Conservation (phyloP, 2,113 vertebrate species). For the Periophthalmus modestus region DNA sequence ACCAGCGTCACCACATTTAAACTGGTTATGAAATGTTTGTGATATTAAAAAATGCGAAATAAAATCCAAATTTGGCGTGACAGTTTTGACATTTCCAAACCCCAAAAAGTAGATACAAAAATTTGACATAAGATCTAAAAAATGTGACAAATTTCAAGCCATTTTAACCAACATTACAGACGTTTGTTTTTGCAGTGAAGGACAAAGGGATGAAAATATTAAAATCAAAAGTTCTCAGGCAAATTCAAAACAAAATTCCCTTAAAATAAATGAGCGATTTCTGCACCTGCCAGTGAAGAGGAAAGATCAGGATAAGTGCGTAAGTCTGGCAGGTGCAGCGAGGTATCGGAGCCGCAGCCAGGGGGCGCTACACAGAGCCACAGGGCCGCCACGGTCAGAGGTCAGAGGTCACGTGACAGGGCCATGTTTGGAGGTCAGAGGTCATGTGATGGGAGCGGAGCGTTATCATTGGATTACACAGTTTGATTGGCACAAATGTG, state of each 20-base stretch:
- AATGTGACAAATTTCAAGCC: too few species aligned
- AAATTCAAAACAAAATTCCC: conserved; percentile 65
- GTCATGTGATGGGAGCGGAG: background rate
- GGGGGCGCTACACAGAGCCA: conserved; percentile 26
- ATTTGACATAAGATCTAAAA: too few species aligned
- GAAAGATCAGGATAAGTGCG: conserved; percentile 74
- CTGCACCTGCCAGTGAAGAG: conserved; percentile 69
- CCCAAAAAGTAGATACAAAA: too few species aligned
- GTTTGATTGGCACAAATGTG: too few species aligned
- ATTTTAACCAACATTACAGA: too few species aligned
- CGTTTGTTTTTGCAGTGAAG: background rate
- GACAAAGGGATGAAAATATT: background rate
- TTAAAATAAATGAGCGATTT: conserved; percentile 56
- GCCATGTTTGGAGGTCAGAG: background rate
- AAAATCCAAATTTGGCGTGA: too few species aligned
- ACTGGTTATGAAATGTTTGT: too few species aligned
- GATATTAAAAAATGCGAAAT: too few species aligned
- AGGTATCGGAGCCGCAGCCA: conserved; percentile 60
- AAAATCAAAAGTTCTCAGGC: conserved; percentile 20
- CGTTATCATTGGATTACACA: too few species aligned
- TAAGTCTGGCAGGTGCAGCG: conserved; percentile 72
- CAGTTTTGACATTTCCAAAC: too few species aligned
- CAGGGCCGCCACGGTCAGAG: conserved; percentile 5
- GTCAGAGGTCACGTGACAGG: background rate
- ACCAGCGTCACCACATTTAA: too few species aligned